Conservation (phyloP, 2,113 vertebrate genomes). For the Nesogale talazaci region DNA sequence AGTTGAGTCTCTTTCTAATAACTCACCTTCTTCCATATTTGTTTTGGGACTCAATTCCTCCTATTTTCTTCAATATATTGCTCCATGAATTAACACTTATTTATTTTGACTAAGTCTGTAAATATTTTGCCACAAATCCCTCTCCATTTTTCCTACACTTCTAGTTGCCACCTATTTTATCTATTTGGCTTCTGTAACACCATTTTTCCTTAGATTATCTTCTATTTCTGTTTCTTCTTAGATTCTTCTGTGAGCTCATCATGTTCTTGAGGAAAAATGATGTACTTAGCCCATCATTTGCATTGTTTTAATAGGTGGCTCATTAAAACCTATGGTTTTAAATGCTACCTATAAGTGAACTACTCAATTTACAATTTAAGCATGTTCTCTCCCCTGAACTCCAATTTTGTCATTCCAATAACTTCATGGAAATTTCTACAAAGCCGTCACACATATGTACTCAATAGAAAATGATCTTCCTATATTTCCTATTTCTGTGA, state of each 20-base stretch:
- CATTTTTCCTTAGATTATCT: neutral
- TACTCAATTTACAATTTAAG: neutral
- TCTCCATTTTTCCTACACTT: neutral
- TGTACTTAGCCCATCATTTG: neutral
- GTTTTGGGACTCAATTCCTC: neutral
- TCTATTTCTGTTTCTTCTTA: neutral
- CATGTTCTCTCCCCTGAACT: neutral
- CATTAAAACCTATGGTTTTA: constrained; percentile 7
- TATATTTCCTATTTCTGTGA: neutral
- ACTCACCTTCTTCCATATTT: neutral
- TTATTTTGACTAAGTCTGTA: neutral
- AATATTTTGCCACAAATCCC: neutral
- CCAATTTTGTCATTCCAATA: neutral
- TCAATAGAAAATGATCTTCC: constrained; percentile 2
- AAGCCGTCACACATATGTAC: neutral
- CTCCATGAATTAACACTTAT: neutral
- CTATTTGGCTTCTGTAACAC: neutral
- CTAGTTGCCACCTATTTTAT: neutral
- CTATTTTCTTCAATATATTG: neutral
- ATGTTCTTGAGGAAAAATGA: constrained; percentile 7
- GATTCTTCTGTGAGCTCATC: constrained; percentile 2
- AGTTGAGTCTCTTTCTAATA: neutral
- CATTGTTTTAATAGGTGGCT: neutral
- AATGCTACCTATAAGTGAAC: neutral
- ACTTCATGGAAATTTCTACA: neutral